phyloP scores from a whole-genome alignment of 1,140 invertebrate species.

The Belonocnema kinseyi region DNA sequence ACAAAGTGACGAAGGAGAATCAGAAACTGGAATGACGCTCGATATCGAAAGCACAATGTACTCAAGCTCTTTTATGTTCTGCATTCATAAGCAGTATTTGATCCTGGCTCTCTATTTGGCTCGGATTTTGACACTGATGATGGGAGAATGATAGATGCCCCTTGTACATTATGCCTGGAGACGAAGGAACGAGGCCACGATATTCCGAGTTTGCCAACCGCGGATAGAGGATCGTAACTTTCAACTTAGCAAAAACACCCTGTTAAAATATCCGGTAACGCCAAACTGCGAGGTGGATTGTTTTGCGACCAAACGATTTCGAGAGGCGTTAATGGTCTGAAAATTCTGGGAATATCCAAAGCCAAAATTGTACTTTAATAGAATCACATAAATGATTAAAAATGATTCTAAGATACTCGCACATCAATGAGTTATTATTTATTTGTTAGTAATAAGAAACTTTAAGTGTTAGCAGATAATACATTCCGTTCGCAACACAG shows the following conservation, averaged over 20 bases:
- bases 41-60: conserved; percentile 4
- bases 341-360: too few species aligned
- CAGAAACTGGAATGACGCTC: neutral
- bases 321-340: too few species aligned
- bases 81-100: conserved; percentile 13
- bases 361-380: too few species aligned
- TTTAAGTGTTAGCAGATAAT: too few species aligned
- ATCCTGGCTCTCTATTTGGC: conserved; percentile 2
- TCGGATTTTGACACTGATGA: conserved; percentile 26
- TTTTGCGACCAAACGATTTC: too few species aligned
- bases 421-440: too few species aligned
- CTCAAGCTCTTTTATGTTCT: conserved; percentile 16
- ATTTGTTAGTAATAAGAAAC: too few species aligned
- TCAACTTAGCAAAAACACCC: neutral
- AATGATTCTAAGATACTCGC: too few species aligned
- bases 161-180: conserved; percentile 8
- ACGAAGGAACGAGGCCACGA: neutral
- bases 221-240: neutral
- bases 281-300: too few species aligned
- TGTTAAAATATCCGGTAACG: neutral
- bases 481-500: too few species aligned
- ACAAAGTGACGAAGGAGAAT: neutral
- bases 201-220: conserved; percentile 4
- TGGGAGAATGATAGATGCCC: conserved; percentile 12
- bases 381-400: too few species aligned